Evolutionary conservation across 1,140 invertebrate species (phyloP).

Genomic region (Oryctes rhinoceros): DNA sequence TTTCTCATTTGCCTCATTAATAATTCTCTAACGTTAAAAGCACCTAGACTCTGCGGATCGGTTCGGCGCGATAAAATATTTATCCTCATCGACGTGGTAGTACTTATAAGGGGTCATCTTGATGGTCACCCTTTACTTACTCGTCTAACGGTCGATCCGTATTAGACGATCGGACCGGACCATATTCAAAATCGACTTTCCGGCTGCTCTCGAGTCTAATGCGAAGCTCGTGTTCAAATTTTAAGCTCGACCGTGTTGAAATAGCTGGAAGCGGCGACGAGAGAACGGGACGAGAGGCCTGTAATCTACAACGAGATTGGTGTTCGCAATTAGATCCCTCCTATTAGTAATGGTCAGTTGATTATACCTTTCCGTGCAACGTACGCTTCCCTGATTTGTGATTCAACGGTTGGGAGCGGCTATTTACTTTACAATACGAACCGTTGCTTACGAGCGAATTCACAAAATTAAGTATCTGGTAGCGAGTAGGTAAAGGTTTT

Average conservation of each 20-base stretch:
- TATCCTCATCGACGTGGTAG: background rate
- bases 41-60: background rate
- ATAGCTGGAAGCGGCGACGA: background rate
- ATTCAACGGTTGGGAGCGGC: background rate
- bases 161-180: background rate
- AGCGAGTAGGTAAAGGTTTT: background rate
- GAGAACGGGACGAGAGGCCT: background rate
- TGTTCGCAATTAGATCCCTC: slow-evolving; percentile 39
- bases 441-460: slow-evolving; percentile 6
- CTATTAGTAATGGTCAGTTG: slow-evolving; percentile 37
- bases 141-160: background rate
- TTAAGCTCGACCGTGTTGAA: slow-evolving; percentile 17
- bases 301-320: slow-evolving; percentile 39
- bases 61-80: slow-evolving; percentile 30
- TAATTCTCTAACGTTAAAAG: slow-evolving; percentile 33
- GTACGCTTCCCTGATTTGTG: slow-evolving; percentile 26
- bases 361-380: slow-evolving; percentile 24
- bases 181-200: slow-evolving; percentile 35
- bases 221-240: slow-evolving; percentile 28
- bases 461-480: slow-evolving; percentile 5
- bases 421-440: background rate
- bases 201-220: background rate
- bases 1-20: slow-evolving; percentile 28
- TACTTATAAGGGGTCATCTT: background rate
- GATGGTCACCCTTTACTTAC: background rate